Evolutionary conservation across 2,797 vertebrate genomes (phyloP), one percentile per base, ranked within the genome.

Genomic region (Lagodon rhomboides): DNA sequence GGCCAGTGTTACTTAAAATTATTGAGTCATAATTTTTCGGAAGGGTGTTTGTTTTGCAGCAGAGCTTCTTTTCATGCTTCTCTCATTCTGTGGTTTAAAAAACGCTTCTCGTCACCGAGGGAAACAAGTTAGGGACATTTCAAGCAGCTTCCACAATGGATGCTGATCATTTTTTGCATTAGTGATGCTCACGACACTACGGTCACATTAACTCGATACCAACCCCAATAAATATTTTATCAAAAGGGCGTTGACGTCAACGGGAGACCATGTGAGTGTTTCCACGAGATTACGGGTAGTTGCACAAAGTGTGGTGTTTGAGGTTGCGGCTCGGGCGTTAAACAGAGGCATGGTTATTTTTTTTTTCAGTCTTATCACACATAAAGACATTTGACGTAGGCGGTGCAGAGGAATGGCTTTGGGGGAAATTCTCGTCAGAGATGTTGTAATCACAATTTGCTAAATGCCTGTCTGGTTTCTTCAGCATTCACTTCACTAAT

Each of bases 61-160:
- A 15, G 51, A 3, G 3, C 20, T 1, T 62, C n/a, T 1, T 59
- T 63, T 53, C 0, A 68, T 30, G 54, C 51, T 47, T 69, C 75
- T 58, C 20, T 77, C 22, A 76, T 22, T 53, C 10, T 74, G 53
- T 68, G 30, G 56, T 67, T 63, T 74, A 55, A 13, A 13, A 58
- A 16, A 44, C 58, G 4, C 3, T 23, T 25, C 1, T 46, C 9
- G 12, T 74, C 20, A 54, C 2, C 16, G 3, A 18, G 30, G 47
- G 13, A 61, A 69, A 68, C 13, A 47, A 22, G 34, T 65, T 13
- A 65, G 47, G 56, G 13, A 74, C 16, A 60, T 17, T 38, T 50
- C 12, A 44, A 47, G 16, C n/a, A 13, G 18, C 16, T 49, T 72
- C 25, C 10, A 20, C 6, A 34, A 65, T 1, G 38, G 10, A 69